Conservation (phyloP, 1,140 invertebrate species). For the Drosophila sturtevanti region DNA sequence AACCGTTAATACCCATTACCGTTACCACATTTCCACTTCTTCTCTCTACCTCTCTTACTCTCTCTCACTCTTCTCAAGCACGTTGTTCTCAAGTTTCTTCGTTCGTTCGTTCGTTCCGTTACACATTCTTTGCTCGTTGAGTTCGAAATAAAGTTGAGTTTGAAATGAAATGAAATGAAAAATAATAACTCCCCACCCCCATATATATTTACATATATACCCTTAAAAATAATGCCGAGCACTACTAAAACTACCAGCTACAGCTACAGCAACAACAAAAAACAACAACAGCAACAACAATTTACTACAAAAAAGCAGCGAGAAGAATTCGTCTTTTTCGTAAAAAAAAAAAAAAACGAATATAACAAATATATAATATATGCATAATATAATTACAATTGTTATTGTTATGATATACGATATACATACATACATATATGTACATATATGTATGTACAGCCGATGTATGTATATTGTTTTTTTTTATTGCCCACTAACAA, state of each 20-base stretch:
- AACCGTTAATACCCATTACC: no score
- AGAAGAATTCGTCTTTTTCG: not conserved
- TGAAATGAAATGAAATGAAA: conserved; percentile 34
- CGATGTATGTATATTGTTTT: conserved; percentile 1
- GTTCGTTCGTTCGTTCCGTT: conserved; percentile 45
- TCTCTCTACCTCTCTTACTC: not conserved
- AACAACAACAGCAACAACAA: conserved; percentile 31
- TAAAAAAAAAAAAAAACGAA: not conserved
- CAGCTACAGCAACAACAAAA: conserved; percentile 32
- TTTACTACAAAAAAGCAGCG: not conserved
- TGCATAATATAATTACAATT: conserved; percentile 31
- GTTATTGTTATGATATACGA: conserved; percentile 9
- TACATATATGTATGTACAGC: no score
- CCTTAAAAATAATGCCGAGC: conserved; percentile 54
- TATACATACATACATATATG: conserved; percentile 27
- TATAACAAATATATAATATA: conserved; percentile 4
- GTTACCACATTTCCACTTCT: not conserved
- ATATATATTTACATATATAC: not conserved
- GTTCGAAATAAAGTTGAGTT: conserved; percentile 38
- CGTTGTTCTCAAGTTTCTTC: conserved; percentile 62
- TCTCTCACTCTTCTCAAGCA: conserved; percentile 48
- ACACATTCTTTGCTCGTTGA: conserved; percentile 61
- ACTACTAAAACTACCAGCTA: conserved; percentile 51
- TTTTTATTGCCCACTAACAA: conserved; percentile 67
- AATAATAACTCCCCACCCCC: conserved; percentile 31